These are phyloP conservation scores for Microcebus ravelobensis DNA, from an alignment of 2,113 vertebrate genomes.

Conservation along the genomic window DNA sequence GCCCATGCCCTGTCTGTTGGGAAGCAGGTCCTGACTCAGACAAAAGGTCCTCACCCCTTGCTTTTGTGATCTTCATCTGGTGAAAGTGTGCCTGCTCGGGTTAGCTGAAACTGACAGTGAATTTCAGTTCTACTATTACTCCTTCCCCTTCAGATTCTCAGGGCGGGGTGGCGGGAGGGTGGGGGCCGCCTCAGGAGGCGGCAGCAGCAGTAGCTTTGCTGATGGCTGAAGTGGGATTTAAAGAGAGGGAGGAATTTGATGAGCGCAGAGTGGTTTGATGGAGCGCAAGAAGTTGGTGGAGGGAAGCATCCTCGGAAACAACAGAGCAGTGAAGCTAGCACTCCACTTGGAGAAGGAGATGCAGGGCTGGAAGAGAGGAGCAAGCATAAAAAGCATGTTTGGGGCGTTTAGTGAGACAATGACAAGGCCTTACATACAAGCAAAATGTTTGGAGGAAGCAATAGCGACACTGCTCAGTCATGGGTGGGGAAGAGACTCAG, in stretches of 20 bases:
- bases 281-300: neutral
- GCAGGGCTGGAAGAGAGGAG: neutral
- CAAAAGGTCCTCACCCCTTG: neutral
- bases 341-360: neutral
- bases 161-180: accelerated
- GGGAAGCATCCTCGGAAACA: neutral
- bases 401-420: neutral
- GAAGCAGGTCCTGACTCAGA: neutral
- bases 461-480: accelerated
- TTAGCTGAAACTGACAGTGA: neutral
- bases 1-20: neutral
- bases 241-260: neutral
- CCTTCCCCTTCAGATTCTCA: neutral
- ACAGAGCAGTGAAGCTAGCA: neutral
- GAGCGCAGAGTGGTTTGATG: neutral
- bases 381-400: accelerated
- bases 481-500: neutral
- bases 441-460: neutral
- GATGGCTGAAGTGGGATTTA: neutral
- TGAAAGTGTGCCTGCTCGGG: constrained; percentile 38
- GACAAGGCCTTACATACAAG: neutral
- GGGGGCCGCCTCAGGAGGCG: neutral
- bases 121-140: constrained; percentile 21
- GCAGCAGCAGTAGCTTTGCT: neutral
- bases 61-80: neutral